These are phyloP conservation scores for Petrocephalus microphthalmus DNA, from an alignment of 2,113 vertebrate species.

Conservation along the genomic window DNA sequence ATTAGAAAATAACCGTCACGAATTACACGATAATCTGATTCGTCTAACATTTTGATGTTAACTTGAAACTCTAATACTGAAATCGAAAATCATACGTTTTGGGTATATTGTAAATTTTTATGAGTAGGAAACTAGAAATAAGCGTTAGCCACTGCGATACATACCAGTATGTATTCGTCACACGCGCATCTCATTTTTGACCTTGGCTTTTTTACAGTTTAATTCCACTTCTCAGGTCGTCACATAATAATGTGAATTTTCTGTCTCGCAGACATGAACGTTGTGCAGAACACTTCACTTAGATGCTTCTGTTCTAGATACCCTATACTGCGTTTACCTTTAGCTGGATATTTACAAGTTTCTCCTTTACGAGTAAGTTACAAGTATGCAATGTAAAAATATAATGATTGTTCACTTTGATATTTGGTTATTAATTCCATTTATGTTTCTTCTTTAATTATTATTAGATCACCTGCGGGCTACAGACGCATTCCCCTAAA, in stretches of 20 bases:
- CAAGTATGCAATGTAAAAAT: background rate
- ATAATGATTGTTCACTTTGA: background rate
- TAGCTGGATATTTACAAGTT: background rate
- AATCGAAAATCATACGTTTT: background rate
- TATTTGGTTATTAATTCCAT: background rate
- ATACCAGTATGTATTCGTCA: background rate
- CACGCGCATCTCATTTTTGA: background rate
- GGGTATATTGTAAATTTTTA: background rate
- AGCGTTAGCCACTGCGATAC: background rate
- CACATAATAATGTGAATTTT: background rate
- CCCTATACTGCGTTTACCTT: background rate
- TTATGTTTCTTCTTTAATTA: background rate
- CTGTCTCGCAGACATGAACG: background rate
- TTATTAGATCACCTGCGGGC: background rate
- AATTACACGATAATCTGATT: background rate
- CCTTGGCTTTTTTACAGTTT: background rate
- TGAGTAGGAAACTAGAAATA: background rate
- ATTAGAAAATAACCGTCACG: background rate
- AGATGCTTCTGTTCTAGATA: background rate
- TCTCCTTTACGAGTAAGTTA: background rate
- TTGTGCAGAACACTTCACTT: background rate
- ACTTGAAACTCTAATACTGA: background rate
- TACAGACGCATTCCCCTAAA: conserved; percentile 45
- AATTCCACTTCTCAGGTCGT: background rate
- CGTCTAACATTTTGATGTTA: background rate